phyloP scores from a whole-genome alignment of 2,113 vertebrate genomes.

The Hippopotamus amphibius region DNA sequence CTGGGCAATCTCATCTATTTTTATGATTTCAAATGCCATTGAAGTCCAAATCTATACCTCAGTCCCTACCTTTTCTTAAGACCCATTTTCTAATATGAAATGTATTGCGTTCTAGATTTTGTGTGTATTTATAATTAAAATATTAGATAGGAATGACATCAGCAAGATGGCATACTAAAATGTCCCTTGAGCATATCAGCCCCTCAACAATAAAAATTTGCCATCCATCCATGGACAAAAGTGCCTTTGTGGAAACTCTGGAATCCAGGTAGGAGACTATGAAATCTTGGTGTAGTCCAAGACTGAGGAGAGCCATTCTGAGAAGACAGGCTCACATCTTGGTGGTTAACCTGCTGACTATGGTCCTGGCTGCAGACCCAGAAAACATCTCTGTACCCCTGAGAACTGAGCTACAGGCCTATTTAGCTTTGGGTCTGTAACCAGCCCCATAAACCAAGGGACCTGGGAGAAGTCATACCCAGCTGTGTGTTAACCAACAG shows the following conservation, averaged over 20 bases:
- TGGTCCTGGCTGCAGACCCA: neutral
- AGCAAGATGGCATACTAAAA: neutral
- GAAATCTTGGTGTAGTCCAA: neutral
- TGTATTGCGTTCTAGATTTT: neutral
- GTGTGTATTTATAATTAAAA: neutral
- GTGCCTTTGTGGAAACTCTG: neutral
- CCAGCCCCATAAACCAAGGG: neutral
- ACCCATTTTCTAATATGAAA: slow-evolving; percentile 20
- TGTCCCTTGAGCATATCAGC: neutral
- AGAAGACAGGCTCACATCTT: neutral
- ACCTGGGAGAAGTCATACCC: neutral
- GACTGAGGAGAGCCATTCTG: neutral
- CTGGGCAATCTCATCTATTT: slow-evolving; percentile 11
- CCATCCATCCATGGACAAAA: neutral
- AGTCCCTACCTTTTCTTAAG: neutral
- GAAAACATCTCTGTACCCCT: neutral
- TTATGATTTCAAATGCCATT: neutral
- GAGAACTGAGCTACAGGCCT: neutral
- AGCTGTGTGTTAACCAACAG: neutral
- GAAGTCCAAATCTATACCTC: neutral
- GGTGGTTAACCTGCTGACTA: neutral
- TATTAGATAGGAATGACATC: neutral
- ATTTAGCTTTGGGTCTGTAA: neutral
- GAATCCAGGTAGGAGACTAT: neutral
- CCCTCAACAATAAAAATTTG: neutral